Evolutionary conservation across 64 coral and sea anemone genomes (phyloP).

Genomic region (Catalaphyllia jardinei): DNA sequence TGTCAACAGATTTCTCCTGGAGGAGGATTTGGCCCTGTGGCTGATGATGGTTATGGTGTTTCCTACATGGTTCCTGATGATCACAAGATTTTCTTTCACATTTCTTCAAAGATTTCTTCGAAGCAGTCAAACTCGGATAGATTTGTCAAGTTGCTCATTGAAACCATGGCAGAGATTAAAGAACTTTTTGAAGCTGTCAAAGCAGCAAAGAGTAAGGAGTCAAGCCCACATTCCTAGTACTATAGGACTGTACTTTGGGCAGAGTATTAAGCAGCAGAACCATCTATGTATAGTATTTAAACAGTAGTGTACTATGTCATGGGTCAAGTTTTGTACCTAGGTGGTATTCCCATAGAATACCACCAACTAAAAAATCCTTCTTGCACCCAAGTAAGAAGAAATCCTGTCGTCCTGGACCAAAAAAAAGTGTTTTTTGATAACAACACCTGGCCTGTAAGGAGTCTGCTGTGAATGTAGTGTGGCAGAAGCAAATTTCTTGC

Average conservation of each 20-base stretch:
- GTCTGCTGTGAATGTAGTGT: too few relatives aligned
- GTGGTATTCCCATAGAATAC: too few relatives aligned
- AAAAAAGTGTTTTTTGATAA: too few relatives aligned
- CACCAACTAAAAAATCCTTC: too few relatives aligned
- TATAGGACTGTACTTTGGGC: neutral
- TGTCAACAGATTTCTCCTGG: conserved; percentile 87
- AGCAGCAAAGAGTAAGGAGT: neutral
- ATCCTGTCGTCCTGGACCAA: too few relatives aligned
- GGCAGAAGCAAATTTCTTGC: too few relatives aligned
- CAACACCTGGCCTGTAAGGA: too few relatives aligned
- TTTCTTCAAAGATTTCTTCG: conserved; percentile 89
- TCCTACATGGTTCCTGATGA: conserved; percentile 99
- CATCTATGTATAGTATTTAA: too few relatives aligned
- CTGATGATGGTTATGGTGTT: conserved; percentile 96
- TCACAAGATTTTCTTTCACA: conserved; percentile 91
- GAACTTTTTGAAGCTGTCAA: conserved; percentile 45
- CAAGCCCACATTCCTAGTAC: neutral
- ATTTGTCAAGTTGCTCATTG: conserved; percentile 71
- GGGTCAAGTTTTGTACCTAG: too few relatives aligned
- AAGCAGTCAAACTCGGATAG: conserved; percentile 59
- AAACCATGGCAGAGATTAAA: conserved; percentile 89
- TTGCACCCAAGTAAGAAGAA: too few relatives aligned
- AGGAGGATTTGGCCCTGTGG: conserved; percentile 92
- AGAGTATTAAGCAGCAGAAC: too few relatives aligned
- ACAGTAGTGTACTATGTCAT: too few relatives aligned